Percentiles rank a stretch among this genome's conserved stretches.
These are phyloP conservation scores for Prinia subflava DNA, from an alignment of 2,113 vertebrate genomes.

Conservation along the genomic window DNA sequence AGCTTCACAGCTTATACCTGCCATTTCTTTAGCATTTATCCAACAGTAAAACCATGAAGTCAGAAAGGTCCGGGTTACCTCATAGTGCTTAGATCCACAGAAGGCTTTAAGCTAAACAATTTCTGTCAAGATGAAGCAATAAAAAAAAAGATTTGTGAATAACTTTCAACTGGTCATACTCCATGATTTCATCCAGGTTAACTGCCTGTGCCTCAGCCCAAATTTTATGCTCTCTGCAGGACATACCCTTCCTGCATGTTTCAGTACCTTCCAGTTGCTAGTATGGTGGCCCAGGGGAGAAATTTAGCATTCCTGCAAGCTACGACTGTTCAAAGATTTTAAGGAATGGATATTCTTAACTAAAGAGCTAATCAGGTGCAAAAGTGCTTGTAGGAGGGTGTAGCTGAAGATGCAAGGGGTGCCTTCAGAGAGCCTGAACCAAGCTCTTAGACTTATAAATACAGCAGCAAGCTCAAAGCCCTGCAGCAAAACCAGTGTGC, in stretches of 20 bases:
- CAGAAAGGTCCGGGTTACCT: neutral
- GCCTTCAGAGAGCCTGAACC: neutral
- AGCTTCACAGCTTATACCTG: neutral
- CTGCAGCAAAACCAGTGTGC: neutral
- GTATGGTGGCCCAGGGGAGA: neutral
- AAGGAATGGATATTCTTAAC: neutral
- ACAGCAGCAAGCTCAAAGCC: neutral
- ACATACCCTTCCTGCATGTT: neutral
- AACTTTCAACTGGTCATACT: neutral
- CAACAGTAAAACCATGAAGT: neutral
- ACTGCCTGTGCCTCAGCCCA: neutral
- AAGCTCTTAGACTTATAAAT: neutral
- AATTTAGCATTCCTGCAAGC: neutral
- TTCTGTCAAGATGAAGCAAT: neutral
- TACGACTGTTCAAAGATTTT: neutral
- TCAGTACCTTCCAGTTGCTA: neutral
- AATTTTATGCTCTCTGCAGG: neutral
- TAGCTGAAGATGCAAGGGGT: rapidly evolving
- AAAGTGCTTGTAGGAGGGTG: neutral
- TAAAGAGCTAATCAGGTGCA: neutral
- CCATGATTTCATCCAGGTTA: neutral
- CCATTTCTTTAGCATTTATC: neutral
- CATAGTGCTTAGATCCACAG: neutral
- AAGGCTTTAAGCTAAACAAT: neutral
- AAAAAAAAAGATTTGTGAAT: neutral